A percentile compares a stretch with the other conserved stretches of the same genome.
phyloP scores from a whole-genome alignment of 2,888 invertebrate species.

The Amphipyra tragopoginis region DNA sequence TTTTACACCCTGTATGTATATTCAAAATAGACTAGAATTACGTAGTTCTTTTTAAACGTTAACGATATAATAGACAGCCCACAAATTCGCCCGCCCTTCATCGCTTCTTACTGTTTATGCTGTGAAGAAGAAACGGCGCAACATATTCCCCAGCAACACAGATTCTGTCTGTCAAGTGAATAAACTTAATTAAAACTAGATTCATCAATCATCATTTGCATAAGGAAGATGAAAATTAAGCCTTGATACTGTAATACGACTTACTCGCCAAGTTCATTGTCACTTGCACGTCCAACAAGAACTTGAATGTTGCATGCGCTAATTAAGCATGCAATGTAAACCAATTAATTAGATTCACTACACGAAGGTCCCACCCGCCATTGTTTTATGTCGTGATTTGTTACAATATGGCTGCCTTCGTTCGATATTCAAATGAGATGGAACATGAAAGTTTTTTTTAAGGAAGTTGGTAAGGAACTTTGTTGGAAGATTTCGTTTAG shows the following conservation, averaged over 20 bases:
- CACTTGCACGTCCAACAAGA: constrained; percentile 1
- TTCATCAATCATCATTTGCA: constrained; percentile 1
- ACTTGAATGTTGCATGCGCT: background rate
- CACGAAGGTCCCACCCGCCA: constrained; percentile 23
- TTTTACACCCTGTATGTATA: too few species aligned
- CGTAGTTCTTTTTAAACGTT: too few species aligned
- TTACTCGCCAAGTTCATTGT: constrained; percentile 25
- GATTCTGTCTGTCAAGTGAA: too few species aligned
- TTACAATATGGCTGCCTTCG: constrained; percentile 5
- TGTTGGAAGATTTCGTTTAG: background rate
- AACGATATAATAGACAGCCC: too few species aligned
- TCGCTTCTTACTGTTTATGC: too few species aligned
- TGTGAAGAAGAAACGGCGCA: too few species aligned
- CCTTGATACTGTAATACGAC: constrained; percentile 27
- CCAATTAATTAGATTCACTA: constrained; percentile 13
- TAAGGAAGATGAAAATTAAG: constrained; percentile 7
- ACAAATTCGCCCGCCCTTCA: too few species aligned
- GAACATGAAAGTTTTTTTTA: constrained; percentile 13
- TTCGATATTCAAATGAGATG: constrained; percentile 33
- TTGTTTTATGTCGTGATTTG: constrained; percentile 17
- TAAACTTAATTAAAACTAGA: background rate
- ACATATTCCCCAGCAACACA: too few species aligned
- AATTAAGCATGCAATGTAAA: constrained; percentile 21
- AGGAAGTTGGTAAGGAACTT: background rate
- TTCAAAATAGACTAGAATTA: too few species aligned